Percentiles rank a stretch among this genome's conserved stretches.
Evolutionary conservation across 2,888 invertebrate species (phyloP).

Genomic region (Orgyia antiqua): DNA sequence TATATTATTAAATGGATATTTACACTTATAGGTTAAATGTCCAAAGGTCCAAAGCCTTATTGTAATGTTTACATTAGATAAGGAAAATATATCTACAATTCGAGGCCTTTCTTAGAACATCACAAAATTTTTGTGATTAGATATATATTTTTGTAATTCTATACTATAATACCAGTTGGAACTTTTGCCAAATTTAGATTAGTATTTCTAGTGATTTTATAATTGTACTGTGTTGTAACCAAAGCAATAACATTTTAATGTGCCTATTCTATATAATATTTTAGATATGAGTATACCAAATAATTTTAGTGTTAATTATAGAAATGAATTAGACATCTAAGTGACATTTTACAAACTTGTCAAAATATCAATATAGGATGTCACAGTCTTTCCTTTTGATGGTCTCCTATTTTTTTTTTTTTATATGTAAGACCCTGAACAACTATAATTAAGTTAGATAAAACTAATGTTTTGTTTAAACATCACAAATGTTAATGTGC

Average conservation of each 20-base stretch:
- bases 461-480: slow-evolving; percentile 22
- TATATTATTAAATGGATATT: slow-evolving; percentile 50
- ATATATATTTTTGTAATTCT: slow-evolving; percentile 61
- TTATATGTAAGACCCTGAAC: slow-evolving; percentile 48
- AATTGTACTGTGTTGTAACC: slow-evolving; percentile 69
- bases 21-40: slow-evolving; percentile 52
- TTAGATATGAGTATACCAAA: slow-evolving; percentile 59
- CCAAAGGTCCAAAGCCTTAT: slow-evolving; percentile 59
- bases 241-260: slow-evolving; percentile 73
- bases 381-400: slow-evolving; percentile 27
- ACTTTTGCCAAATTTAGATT: slow-evolving; percentile 71
- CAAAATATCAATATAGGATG: slow-evolving; percentile 14
- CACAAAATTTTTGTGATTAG: slow-evolving; percentile 30
- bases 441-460: slow-evolving; percentile 31
- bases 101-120: slow-evolving; percentile 52
- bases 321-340: slow-evolving; percentile 17
- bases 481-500: slow-evolving; percentile 43
- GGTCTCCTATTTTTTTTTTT: slow-evolving; percentile 44
- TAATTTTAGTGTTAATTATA: slow-evolving; percentile 39
- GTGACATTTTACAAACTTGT: slow-evolving; percentile 15
- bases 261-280: slow-evolving; percentile 60
- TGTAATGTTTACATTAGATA: slow-evolving; percentile 66
- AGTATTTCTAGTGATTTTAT: slow-evolving; percentile 63
- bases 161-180: slow-evolving; percentile 51
- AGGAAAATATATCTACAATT: slow-evolving; percentile 37